Base-by-base conservation (phyloP, 2,888 invertebrate genomes). In the Xylocampa areola region DNA sequence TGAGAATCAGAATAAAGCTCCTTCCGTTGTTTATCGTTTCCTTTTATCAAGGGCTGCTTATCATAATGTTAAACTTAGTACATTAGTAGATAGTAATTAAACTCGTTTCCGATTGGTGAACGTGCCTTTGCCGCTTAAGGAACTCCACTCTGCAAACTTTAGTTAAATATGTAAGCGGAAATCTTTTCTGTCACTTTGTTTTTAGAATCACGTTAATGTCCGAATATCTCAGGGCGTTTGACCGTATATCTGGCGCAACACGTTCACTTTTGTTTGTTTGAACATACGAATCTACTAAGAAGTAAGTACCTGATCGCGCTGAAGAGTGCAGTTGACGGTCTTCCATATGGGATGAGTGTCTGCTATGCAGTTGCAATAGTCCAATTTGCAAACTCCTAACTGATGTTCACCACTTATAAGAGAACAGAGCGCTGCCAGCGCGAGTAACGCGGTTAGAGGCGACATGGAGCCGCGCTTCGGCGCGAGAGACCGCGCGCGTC, bases 291-390 rank as follows among this genome's bases (percentile, higher is more conserved):
- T 90, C 32, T 53, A 53, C 55, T 51, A 37, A 52, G 39, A 55
- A 35, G 92, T 94, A 32, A 25, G 55, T 77, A 96, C 96, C 95
- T 96, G 94, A 80, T 94, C 89, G 53, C 86, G 85, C 62, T 91
- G 89, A 77, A 96, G 94, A 73, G 95, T 94, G 86, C 96, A 96
- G 89, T 96, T 96, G 79, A 96, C 94, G 73, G 90, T 94, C 77
- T 94, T 94, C 96, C 96, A 96, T 40, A 84, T 86, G 37, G 95
- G 94, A 71, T 94, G 95, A 21, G 92, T 91, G 45, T 92, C 94
- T 43, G 94, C 89, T 32, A 90, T 88, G 84, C 96, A 96, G 72
- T 91, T 92, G 89, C 96, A 96, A 74, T 93, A 95, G 54, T 88
- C 88, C 29, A 79, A 48, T 13, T 75, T 65, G 84, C 96, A 96